These are phyloP conservation scores for Mobula birostris DNA, from an alignment of 2,113 vertebrate genomes.

Conservation along the genomic window DNA sequence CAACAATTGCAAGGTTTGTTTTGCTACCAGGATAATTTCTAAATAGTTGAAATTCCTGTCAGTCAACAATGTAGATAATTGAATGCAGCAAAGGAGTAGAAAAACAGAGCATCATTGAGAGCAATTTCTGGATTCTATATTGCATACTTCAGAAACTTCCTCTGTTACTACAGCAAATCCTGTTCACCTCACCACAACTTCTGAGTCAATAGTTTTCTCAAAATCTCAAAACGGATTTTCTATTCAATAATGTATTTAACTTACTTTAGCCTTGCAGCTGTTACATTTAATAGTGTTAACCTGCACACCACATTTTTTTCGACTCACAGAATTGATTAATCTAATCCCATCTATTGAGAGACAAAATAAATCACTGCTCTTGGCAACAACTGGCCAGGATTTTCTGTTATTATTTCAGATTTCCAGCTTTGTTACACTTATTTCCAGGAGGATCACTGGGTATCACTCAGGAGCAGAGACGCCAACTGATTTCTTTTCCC, in stretches of 20 bases:
- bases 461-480: background rate
- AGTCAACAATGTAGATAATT: too few species aligned
- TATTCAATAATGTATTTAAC: background rate
- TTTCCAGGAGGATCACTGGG: background rate
- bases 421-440: background rate
- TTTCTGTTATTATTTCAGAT: constrained; percentile 1
- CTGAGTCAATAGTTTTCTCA: background rate
- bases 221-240: background rate
- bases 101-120: too few species aligned
- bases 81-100: too few species aligned
- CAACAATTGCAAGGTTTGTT: too few species aligned
- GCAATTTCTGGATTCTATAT: too few species aligned
- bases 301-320: background rate
- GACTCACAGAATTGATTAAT: background rate
- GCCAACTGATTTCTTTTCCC: background rate
- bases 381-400: background rate
- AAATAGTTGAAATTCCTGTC: too few species aligned
- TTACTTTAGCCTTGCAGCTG: background rate
- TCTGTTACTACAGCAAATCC: too few species aligned
- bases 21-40: too few species aligned
- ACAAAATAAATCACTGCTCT: background rate
- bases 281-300: background rate
- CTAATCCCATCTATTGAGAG: constrained; percentile 13
- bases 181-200: too few species aligned
- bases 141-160: too few species aligned